A percentile compares a stretch with the other conserved stretches of the same genome.
Evolutionary conservation across 2,113 vertebrate species (phyloP).

Genomic region (Gnathonemus echidnorhynchus): DNA sequence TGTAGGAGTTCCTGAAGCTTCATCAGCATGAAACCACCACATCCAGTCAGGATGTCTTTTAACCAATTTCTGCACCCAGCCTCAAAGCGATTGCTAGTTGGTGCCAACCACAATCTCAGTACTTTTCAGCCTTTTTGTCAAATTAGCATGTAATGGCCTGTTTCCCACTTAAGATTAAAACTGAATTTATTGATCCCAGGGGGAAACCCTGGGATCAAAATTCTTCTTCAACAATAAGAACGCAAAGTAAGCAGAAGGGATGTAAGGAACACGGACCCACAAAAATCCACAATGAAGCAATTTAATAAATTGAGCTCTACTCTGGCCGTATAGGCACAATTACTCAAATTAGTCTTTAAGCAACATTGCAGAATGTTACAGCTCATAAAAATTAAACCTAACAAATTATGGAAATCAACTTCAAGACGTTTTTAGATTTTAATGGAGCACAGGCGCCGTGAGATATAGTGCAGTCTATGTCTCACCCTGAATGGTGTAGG

Average conservation of each 20-base stretch:
- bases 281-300: not conserved
- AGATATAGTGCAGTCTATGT: not conserved
- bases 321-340: not conserved
- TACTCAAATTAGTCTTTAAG: not conserved
- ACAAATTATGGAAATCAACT: not conserved
- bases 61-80: not conserved
- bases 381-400: not conserved
- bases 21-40: not conserved
- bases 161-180: not conserved
- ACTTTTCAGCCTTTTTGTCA: not conserved
- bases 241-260: not conserved
- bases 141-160: not conserved
- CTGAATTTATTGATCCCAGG: not conserved
- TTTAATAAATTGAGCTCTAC: not conserved
- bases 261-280: not conserved
- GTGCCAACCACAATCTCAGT: not conserved
- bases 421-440: not conserved
- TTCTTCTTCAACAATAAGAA: constrained; percentile 3
- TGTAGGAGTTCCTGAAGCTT: not conserved
- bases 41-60: not conserved
- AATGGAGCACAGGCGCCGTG: not conserved
- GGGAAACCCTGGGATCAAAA: not conserved
- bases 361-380: not conserved
- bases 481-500: constrained; percentile 87
- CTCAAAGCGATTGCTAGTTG: not conserved